Conservation (phyloP, 2,113 vertebrate genomes). For the Ceyx margarethae region DNA sequence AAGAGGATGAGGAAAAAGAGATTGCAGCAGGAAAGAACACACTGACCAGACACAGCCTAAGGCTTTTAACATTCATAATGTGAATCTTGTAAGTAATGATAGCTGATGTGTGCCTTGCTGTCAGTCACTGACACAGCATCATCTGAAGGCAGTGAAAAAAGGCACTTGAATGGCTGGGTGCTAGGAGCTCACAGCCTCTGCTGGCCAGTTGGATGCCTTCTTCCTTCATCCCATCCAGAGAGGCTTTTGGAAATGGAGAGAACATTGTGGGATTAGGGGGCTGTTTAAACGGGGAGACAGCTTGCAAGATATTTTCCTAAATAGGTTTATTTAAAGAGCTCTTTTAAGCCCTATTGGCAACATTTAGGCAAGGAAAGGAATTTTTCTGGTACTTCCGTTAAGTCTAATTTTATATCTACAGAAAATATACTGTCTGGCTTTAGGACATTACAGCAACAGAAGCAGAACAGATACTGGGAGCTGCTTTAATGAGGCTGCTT, state of each 20-base stretch:
- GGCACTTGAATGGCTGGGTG: fast-evolving
- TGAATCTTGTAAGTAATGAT: background rate
- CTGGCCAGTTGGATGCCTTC: background rate
- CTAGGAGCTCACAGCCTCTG: background rate
- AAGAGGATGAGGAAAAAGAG: background rate
- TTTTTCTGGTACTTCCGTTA: background rate
- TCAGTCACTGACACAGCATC: background rate
- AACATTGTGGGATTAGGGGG: background rate
- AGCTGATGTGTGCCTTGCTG: background rate
- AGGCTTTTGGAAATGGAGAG: background rate
- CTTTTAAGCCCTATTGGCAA: background rate
- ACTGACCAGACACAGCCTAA: background rate
- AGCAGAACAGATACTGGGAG: background rate
- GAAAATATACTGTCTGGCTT: background rate
- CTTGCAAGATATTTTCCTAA: background rate
- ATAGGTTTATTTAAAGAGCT: background rate
- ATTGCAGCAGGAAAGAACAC: background rate
- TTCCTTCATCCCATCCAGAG: background rate
- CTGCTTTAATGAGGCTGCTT: background rate
- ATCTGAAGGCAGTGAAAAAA: background rate
- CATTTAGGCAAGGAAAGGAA: background rate
- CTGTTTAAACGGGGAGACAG: background rate
- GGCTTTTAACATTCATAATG: background rate
- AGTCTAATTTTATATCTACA: background rate
- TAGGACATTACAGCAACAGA: background rate